Evolutionary conservation across 2,113 vertebrate species (phyloP).

Genomic region (Limnothrissa miodon): DNA sequence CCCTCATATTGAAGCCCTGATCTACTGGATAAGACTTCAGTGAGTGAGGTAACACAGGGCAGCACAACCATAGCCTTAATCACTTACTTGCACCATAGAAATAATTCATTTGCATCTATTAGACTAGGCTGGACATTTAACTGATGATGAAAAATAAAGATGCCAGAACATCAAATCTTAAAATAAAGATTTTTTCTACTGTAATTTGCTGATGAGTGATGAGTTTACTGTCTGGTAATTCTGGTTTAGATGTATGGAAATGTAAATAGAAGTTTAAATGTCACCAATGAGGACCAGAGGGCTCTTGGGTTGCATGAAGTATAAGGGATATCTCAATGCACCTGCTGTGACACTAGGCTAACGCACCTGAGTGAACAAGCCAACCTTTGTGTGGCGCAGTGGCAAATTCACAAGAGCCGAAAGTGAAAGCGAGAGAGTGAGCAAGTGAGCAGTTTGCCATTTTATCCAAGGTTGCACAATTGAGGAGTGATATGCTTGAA

Average conservation of each 20-base stretch:
- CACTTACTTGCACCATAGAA: too few relatives aligned
- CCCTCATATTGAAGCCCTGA: too few relatives aligned
- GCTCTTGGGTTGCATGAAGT: not conserved
- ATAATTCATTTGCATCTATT: too few relatives aligned
- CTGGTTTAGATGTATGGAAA: too few relatives aligned
- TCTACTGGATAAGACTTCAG: too few relatives aligned
- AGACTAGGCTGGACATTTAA: not conserved
- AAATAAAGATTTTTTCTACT: not conserved
- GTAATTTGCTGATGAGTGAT: not conserved
- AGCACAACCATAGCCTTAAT: too few relatives aligned
- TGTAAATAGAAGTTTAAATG: not conserved
- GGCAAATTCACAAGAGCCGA: not conserved
- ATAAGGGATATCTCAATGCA: not conserved
- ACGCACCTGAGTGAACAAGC: not conserved
- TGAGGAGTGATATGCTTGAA: not conserved
- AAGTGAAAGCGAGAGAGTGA: not conserved
- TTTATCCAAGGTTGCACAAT: not conserved
- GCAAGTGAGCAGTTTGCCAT: not conserved
- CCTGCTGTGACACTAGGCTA: not conserved
- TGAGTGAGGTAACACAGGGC: too few relatives aligned
- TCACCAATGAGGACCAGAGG: not conserved
- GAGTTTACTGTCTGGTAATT: not conserved
- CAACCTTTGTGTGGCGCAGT: not conserved
- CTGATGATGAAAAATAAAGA: not conserved
- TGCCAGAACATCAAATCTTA: too few relatives aligned